These are phyloP conservation scores for Pelodiscus sinensis DNA, from an alignment of 2,113 vertebrate species.

Conservation along the genomic window DNA sequence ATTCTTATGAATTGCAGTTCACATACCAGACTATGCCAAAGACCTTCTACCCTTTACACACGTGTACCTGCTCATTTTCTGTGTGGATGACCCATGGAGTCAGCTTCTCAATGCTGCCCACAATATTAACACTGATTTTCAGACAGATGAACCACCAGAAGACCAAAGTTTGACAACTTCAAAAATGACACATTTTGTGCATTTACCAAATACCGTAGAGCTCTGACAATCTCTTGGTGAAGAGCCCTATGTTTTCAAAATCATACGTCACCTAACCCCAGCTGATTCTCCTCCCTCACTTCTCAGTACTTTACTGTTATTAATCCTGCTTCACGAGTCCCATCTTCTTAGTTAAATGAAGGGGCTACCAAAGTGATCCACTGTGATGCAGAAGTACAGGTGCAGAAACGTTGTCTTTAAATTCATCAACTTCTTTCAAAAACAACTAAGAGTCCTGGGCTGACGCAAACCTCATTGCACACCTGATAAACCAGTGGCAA, in stretches of 20 bases:
- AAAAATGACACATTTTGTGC: neutral
- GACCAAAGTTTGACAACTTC: neutral
- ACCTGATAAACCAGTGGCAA: rapidly evolving
- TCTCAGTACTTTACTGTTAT: neutral
- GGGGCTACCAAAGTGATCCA: neutral
- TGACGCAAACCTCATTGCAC: neutral
- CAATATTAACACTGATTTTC: neutral
- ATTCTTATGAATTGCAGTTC: neutral
- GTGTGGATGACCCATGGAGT: neutral
- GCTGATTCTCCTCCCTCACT: neutral
- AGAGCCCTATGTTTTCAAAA: neutral
- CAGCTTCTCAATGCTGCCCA: conserved; percentile 1
- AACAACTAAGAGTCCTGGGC: neutral
- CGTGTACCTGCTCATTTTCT: rapidly evolving
- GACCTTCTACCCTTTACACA: neutral
- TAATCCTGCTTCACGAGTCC: neutral
- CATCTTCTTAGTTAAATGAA: neutral
- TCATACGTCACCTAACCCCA: neutral
- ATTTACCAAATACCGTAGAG: rapidly evolving
- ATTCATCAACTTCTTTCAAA: neutral
- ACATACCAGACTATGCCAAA: neutral
- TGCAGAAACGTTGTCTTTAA: neutral
- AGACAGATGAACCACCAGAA: neutral
- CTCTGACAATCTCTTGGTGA: neutral
- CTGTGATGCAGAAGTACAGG: neutral